A percentile compares a stretch with the other conserved stretches of the same genome.
These are phyloP conservation scores for Apocrypta bakeri DNA, from an alignment of 1,140 invertebrate genomes.

Conservation along the genomic window DNA sequence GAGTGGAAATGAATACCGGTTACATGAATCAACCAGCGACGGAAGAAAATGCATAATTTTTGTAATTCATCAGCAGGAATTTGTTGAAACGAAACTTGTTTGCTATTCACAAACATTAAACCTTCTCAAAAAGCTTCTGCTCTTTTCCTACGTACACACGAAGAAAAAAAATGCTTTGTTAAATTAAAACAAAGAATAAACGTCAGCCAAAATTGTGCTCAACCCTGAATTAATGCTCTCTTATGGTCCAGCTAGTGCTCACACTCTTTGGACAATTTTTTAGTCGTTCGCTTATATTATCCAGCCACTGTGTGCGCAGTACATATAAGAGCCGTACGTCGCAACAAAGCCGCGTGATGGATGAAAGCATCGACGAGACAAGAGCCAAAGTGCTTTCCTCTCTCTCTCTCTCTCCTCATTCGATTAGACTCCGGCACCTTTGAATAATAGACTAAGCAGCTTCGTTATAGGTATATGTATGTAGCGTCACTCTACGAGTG, in stretches of 20 bases:
- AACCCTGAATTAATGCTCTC: neutral
- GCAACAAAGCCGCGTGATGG: conserved; percentile 37
- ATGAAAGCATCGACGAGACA: conserved; percentile 34
- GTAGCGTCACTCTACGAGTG: neutral
- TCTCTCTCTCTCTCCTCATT: neutral
- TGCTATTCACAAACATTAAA: neutral
- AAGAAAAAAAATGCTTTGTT: neutral
- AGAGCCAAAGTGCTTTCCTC: conserved; percentile 32
- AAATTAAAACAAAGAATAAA: too few relatives aligned
- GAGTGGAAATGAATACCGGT: too few relatives aligned
- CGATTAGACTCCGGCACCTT: conserved; percentile 4
- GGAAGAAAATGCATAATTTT: too few relatives aligned
- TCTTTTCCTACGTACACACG: conserved; percentile 48
- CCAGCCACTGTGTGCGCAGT: neutral
- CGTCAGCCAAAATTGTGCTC: neutral
- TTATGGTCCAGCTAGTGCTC: neutral
- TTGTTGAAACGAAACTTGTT: neutral
- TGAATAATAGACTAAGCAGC: conserved; percentile 34
- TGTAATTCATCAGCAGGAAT: too few relatives aligned
- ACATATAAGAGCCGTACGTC: neutral
- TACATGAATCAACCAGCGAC: too few relatives aligned
- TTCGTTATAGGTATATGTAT: neutral
- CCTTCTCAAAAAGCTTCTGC: neutral
- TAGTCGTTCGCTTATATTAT: neutral
- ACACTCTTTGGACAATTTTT: neutral